Percentiles rank a stretch among this genome's conserved stretches.
Evolutionary conservation across 2,888 invertebrate genomes (phyloP).

Genomic region (Pycnomerus fuliginosus): DNA sequence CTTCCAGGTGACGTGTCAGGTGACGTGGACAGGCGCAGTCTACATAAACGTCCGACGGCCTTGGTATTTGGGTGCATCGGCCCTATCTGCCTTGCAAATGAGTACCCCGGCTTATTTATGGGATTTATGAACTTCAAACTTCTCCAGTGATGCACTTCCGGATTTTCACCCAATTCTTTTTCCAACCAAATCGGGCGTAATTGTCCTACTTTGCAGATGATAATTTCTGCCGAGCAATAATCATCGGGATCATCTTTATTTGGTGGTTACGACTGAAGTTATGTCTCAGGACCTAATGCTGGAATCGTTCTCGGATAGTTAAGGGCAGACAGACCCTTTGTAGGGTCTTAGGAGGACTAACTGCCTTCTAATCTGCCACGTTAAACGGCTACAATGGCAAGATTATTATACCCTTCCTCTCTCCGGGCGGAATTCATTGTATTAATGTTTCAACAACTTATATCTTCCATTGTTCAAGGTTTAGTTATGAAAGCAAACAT

Average conservation of each 20-base stretch:
- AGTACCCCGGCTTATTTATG: conserved; percentile 51
- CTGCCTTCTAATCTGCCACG: conserved; percentile 44
- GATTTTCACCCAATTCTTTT: conserved; percentile 1
- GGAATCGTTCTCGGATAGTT: conserved; percentile 17
- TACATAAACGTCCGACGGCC: conserved; percentile 38
- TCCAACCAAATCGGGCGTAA: not conserved
- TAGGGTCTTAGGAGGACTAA: conserved; percentile 39
- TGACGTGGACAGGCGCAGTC: conserved; percentile 39
- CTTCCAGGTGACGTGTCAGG: conserved; percentile 33
- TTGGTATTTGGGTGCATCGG: conserved; percentile 49
- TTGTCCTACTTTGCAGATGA: no score
- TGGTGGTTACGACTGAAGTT: no score
- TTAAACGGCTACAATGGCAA: conserved; percentile 43
- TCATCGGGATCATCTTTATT: no score
- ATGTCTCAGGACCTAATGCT: no score
- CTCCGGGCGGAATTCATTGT: conserved; percentile 12
- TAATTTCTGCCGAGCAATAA: no score
- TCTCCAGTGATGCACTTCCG: conserved; percentile 13
- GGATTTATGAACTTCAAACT: conserved; percentile 54
- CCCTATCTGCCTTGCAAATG: conserved; percentile 54
- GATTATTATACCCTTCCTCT: conserved; percentile 39
- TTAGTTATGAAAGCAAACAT: no score
- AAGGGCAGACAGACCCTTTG: conserved; percentile 16
- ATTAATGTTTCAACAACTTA: conserved; percentile 20
- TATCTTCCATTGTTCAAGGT: conserved; percentile 18